These are phyloP conservation scores for Gambusia affinis DNA, from an alignment of 2,113 vertebrate genomes.

Conservation along the genomic window DNA sequence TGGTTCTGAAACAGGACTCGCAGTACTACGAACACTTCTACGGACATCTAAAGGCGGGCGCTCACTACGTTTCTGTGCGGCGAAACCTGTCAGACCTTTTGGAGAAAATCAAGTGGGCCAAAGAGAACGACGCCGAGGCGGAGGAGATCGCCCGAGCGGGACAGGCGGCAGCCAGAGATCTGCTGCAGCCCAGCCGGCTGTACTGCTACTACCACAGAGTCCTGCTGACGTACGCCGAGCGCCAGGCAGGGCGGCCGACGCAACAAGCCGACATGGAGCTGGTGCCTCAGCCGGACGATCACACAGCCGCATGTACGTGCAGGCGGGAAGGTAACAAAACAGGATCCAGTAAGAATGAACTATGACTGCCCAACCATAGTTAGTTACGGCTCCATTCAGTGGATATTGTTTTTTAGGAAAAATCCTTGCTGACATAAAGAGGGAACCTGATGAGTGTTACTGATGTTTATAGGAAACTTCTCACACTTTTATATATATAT, in stretches of 20 bases:
- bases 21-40: conserved; percentile 94
- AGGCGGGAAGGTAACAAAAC: conserved; percentile 49
- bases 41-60: conserved; percentile 79
- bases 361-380: conserved; percentile 50
- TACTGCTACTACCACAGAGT: conserved; percentile 93
- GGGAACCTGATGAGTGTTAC: neutral
- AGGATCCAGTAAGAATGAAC: conserved; percentile 47
- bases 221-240: conserved; percentile 83
- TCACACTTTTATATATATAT: neutral
- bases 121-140: conserved; percentile 86
- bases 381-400: neutral
- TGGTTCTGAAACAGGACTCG: conserved; percentile 93
- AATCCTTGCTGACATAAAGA: neutral
- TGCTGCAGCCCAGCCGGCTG: conserved; percentile 87
- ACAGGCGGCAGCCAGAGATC: conserved; percentile 81
- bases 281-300: conserved; percentile 85
- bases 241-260: conserved; percentile 81
- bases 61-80: conserved; percentile 86
- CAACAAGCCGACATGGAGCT: conserved; percentile 87
- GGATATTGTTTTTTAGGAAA: neutral
- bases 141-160: conserved; percentile 83
- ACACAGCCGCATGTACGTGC: conserved; percentile 79
- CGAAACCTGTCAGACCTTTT: conserved; percentile 89
- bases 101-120: conserved; percentile 89
- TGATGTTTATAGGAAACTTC: neutral